These are phyloP conservation scores for Andinoacara biseriatus DNA, from an alignment of 2,113 vertebrate species.

Conservation along the genomic window DNA sequence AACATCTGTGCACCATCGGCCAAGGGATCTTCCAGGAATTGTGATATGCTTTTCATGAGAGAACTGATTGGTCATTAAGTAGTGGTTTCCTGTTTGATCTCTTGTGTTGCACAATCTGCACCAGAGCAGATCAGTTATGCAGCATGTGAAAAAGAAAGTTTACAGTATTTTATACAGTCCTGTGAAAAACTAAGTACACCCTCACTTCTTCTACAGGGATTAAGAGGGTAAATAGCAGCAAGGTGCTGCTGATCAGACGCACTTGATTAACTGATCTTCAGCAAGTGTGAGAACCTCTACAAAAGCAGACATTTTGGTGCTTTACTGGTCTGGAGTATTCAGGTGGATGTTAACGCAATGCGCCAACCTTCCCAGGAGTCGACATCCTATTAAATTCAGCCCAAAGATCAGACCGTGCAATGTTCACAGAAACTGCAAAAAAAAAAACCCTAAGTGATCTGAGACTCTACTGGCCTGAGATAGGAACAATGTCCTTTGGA, in stretches of 20 bases:
- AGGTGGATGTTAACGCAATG: background rate
- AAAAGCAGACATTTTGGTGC: background rate
- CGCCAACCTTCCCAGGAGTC: background rate
- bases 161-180: too few relatives aligned
- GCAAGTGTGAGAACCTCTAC: background rate
- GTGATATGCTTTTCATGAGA: background rate
- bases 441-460: background rate
- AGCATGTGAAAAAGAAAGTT: background rate
- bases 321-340: background rate
- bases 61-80: background rate
- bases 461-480: background rate
- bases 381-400: background rate
- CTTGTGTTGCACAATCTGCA: background rate
- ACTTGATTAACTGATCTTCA: background rate
- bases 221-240: background rate
- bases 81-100: background rate
- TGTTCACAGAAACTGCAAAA: too few relatives aligned
- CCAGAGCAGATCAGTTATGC: background rate
- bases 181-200: background rate
- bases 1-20: background rate
- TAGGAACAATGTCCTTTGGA: background rate
- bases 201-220: background rate
- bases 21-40: background rate
- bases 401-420: too few relatives aligned
- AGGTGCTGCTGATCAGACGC: background rate